A percentile compares a stretch with the other conserved stretches of the same genome.
Conservation (phyloP, 2,113 vertebrate species). For the Stercorarius parasiticus region DNA sequence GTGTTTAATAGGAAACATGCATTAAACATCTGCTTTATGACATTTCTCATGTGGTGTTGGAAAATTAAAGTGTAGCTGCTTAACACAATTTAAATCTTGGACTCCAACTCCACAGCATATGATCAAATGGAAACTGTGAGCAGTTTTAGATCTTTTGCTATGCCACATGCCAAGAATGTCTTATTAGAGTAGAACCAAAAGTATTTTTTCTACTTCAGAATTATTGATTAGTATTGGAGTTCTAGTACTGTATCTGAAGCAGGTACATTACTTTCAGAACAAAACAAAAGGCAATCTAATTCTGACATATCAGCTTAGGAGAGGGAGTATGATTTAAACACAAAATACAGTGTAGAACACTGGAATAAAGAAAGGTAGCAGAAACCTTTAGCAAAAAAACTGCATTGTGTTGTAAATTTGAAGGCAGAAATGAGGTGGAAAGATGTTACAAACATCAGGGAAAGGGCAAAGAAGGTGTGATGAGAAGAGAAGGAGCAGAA, state of each 20-base stretch:
- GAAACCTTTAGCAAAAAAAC: neutral
- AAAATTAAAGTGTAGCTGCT: neutral
- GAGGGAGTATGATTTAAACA: neutral
- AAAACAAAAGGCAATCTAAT: neutral
- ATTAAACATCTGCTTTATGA: conserved; percentile 8
- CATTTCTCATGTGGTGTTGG: neutral
- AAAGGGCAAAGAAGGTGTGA: neutral
- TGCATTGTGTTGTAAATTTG: neutral
- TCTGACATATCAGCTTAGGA: neutral
- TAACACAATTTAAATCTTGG: conserved; percentile 13
- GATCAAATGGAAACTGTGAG: neutral
- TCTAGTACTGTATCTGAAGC: neutral
- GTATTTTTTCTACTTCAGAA: neutral
- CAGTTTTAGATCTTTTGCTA: neutral
- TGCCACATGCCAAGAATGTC: neutral
- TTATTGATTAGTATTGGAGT: neutral
- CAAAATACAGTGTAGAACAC: neutral
- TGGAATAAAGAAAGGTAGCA: neutral
- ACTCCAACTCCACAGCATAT: neutral
- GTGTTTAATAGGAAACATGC: neutral
- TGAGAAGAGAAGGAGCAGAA: neutral
- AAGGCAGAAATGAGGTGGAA: neutral
- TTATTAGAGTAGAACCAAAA: neutral
- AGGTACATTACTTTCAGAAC: neutral
- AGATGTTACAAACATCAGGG: neutral